A percentile compares a stretch with the other conserved stretches of the same genome.
Conservation (phyloP, 2,888 invertebrate species). For the Omphaloscelis lunosa region DNA sequence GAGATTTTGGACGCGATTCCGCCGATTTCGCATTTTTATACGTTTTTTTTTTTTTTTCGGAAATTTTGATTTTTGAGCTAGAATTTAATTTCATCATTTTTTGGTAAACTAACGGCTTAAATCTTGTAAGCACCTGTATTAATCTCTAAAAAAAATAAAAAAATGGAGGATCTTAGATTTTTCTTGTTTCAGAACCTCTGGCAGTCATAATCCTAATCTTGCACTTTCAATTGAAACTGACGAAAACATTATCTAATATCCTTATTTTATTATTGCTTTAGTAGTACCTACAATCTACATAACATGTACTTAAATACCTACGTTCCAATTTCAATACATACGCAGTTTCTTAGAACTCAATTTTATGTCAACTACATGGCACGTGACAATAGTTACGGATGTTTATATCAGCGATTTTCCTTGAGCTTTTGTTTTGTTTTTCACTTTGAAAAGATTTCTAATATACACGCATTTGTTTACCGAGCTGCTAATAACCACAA, state of each 20-base stretch:
- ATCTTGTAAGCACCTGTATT: neutral
- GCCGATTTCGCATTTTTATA: too few relatives aligned
- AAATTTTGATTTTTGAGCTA: neutral
- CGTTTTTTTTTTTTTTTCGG: too few relatives aligned
- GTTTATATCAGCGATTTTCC: constrained; percentile 16
- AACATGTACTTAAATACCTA: neutral
- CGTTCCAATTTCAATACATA: constrained; percentile 20
- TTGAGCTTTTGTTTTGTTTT: constrained; percentile 19
- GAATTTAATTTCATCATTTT: neutral
- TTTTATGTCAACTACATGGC: constrained; percentile 22
- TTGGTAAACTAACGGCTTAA: neutral
- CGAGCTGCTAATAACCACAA: neutral
- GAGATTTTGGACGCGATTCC: too few relatives aligned
- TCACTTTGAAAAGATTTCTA: constrained; percentile 34
- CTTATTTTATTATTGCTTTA: neutral
- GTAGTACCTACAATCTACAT: neutral
- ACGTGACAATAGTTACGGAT: constrained; percentile 38
- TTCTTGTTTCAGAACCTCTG: neutral
- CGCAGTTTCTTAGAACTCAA: constrained; percentile 33
- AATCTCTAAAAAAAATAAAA: neutral
- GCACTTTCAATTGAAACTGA: neutral
- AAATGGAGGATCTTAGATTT: neutral
- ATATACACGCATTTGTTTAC: constrained; percentile 33
- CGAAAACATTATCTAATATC: neutral
- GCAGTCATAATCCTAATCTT: too few relatives aligned